phyloP scores from a whole-genome alignment of 1,140 invertebrate species.

The Formica exsecta region DNA sequence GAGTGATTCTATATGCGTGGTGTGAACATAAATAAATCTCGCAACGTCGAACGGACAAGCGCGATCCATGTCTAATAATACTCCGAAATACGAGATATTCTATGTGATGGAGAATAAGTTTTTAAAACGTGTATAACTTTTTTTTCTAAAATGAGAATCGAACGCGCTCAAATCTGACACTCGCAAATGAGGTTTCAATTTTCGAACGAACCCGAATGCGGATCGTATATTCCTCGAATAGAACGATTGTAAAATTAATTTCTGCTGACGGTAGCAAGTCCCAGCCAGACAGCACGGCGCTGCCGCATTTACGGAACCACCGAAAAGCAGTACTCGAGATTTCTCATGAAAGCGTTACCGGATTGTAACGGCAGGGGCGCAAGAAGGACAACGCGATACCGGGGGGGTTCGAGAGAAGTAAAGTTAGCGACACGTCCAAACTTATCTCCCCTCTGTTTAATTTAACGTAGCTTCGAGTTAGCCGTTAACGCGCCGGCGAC shows the following conservation, averaged over 20 bases:
- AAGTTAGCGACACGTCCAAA: constrained; percentile 84
- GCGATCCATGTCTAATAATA: neutral
- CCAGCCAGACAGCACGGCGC: constrained; percentile 32
- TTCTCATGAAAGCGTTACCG: constrained; percentile 56
- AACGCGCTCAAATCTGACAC: neutral
- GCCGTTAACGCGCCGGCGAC: constrained; percentile 80
- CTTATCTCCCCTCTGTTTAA: constrained; percentile 84
- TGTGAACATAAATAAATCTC: neutral
- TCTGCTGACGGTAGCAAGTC: constrained; percentile 44
- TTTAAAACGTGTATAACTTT: neutral
- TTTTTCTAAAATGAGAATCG: too few species aligned
- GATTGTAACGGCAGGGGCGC: constrained; percentile 42
- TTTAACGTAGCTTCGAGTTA: constrained; percentile 84
- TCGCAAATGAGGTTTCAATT: neutral
- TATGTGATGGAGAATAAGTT: neutral
- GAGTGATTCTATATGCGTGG: neutral
- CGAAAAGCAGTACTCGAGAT: constrained; percentile 67
- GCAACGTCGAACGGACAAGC: neutral
- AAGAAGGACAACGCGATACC: constrained; percentile 30
- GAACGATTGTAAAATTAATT: constrained; percentile 57
- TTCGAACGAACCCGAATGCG: neutral
- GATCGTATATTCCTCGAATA: constrained; percentile 11
- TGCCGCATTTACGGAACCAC: constrained; percentile 48
- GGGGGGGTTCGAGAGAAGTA: constrained; percentile 72
- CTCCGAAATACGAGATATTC: too few species aligned